These are phyloP conservation scores for Epinotia ramella DNA, from an alignment of 2,888 invertebrate genomes.

Conservation along the genomic window DNA sequence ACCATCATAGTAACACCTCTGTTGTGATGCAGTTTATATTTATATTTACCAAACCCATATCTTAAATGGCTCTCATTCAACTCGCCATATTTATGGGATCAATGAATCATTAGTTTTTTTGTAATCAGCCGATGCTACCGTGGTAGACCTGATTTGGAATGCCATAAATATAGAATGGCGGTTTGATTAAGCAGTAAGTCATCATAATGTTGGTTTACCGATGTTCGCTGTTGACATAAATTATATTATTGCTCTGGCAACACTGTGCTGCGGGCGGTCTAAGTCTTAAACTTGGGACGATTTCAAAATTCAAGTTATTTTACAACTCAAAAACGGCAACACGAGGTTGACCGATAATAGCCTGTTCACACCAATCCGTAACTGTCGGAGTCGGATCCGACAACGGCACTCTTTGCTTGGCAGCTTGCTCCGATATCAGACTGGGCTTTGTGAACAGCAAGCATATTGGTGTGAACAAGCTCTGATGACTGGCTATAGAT, in stretches of 20 bases:
- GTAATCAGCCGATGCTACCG: constrained; percentile 46
- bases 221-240: constrained; percentile 63
- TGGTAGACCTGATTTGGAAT: constrained; percentile 56
- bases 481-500: too few species aligned
- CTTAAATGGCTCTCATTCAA: constrained; percentile 23
- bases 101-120: constrained; percentile 43
- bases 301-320: not conserved
- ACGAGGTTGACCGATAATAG: too few species aligned
- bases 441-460: too few species aligned
- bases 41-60: constrained; percentile 22
- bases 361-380: too few species aligned
- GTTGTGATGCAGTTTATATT: not conserved
- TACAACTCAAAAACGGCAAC: not conserved
- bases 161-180: constrained; percentile 55
- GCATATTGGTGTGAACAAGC: too few species aligned
- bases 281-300: constrained; percentile 44
- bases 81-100: constrained; percentile 29
- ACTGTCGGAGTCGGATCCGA: too few species aligned
- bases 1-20: not conserved
- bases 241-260: constrained; percentile 64
- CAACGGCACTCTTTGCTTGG: too few species aligned
- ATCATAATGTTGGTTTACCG: constrained; percentile 67
- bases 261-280: constrained; percentile 50
- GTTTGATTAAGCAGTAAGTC: constrained; percentile 69
- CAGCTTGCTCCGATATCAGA: too few species aligned